These are phyloP conservation scores for Drosophila yooni DNA, from an alignment of 2,888 invertebrate species.

Conservation along the genomic window DNA sequence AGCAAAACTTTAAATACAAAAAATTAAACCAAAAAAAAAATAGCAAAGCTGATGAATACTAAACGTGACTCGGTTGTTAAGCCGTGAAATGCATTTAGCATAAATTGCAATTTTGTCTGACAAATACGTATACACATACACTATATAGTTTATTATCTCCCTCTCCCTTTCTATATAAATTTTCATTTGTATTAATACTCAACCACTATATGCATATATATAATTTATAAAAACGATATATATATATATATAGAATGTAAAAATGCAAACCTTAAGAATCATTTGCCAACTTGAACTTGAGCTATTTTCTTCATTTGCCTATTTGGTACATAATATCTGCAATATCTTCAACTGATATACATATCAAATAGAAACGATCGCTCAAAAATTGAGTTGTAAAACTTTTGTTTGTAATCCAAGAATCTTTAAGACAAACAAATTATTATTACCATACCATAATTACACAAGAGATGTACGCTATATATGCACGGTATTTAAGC, in stretches of 20 bases:
- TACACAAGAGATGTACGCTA: neutral
- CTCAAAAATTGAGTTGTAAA: neutral
- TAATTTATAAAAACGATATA: no score
- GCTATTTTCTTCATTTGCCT: neutral
- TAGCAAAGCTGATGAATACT: conserved; percentile 51
- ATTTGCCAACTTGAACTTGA: no score
- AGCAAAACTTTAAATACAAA: neutral
- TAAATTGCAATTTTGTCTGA: conserved; percentile 51
- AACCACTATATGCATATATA: no score
- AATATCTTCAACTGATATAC: neutral
- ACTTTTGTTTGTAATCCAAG: neutral
- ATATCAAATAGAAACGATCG: neutral
- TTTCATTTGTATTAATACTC: no score
- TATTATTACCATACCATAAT: neutral
- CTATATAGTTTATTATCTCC: neutral
- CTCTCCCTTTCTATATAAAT: no score
- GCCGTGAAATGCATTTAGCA: conserved; percentile 59
- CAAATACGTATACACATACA: conserved; percentile 24
- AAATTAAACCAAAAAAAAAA: conserved; percentile 4
- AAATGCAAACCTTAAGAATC: no score
- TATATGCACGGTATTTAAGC: neutral
- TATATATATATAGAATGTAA: no score
- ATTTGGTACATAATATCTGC: neutral
- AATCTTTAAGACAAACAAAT: neutral
- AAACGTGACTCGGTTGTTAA: conserved; percentile 65